phyloP scores from a whole-genome alignment of 2,113 vertebrate species.

The Xenopus laevis region DNA sequence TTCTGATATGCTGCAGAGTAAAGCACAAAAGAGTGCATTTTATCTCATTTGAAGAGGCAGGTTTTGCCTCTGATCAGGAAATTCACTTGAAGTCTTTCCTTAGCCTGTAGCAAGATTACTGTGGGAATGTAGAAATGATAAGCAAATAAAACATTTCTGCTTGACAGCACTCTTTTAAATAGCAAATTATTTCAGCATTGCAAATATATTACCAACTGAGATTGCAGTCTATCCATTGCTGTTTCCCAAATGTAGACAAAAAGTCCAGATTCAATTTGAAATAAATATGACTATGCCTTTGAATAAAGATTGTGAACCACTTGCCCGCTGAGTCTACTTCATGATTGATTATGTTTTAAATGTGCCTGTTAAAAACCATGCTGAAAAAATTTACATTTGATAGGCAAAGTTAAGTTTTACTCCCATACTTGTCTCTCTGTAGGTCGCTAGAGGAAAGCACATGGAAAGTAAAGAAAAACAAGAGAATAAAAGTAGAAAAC shows the following conservation, averaged over 20 bases:
- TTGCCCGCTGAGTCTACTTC: slow-evolving; percentile 95
- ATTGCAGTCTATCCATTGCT: slow-evolving; percentile 68
- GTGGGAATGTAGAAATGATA: slow-evolving; percentile 66
- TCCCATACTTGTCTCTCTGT: slow-evolving; percentile 99
- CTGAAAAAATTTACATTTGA: slow-evolving; percentile 99
- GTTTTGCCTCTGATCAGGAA: slow-evolving; percentile 67
- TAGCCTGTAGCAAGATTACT: slow-evolving; percentile 77
- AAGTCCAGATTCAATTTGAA: slow-evolving; percentile 51
- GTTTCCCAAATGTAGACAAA: slow-evolving; percentile 57
- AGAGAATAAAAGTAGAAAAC: slow-evolving; percentile 70
- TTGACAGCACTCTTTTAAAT: slow-evolving; percentile 64
- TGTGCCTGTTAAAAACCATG: slow-evolving; percentile 96
- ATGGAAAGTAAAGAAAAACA: slow-evolving; percentile 87
- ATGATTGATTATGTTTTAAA: slow-evolving; percentile 93
- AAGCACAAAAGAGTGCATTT: slow-evolving; percentile 58
- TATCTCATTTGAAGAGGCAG: slow-evolving; percentile 63
- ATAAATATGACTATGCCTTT: slow-evolving; percentile 63
- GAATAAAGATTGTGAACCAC: slow-evolving; percentile 88
- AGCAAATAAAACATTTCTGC: slow-evolving; percentile 65
- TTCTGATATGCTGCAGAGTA: slow-evolving; percentile 74
- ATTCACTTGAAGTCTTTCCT: slow-evolving; percentile 73
- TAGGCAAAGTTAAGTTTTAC: slow-evolving; percentile 99
- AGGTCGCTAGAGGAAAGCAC: slow-evolving; percentile 98
- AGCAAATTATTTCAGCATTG: slow-evolving; percentile 81
- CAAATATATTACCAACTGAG: slow-evolving; percentile 54